A percentile compares a stretch with the other conserved stretches of the same genome.
Conservation (phyloP, 2,888 invertebrate genomes). For the Drymonia ruficornis region DNA sequence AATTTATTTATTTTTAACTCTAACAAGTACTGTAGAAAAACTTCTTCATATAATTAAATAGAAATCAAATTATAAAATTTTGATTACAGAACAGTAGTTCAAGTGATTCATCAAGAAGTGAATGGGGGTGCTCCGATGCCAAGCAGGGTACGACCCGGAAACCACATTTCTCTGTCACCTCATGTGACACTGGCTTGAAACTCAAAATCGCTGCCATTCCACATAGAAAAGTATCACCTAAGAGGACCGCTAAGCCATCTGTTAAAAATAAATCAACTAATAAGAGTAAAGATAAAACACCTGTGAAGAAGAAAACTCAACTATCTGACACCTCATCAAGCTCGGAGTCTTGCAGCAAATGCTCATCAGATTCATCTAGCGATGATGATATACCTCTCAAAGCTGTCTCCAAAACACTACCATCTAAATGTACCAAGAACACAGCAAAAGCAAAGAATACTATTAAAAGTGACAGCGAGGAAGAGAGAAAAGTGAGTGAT, state of each 20-base stretch:
- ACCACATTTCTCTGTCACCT: conserved; percentile 86
- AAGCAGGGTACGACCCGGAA: conserved; percentile 66
- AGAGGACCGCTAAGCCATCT: conserved; percentile 63
- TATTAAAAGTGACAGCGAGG: conserved; percentile 66
- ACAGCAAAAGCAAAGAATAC: conserved; percentile 49
- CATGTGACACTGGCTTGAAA: conserved; percentile 85
- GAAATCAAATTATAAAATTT: conserved; percentile 1
- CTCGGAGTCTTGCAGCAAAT: conserved; percentile 81
- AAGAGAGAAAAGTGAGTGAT: conserved; percentile 56
- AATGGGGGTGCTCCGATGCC: conserved; percentile 71
- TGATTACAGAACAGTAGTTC: conserved; percentile 72
- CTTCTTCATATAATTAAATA: too few relatives aligned
- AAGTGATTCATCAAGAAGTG: conserved; percentile 73
- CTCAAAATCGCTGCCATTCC: conserved; percentile 86
- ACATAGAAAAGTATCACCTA: conserved; percentile 70
- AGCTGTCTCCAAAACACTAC: conserved; percentile 69
- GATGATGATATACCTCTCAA: conserved; percentile 77
- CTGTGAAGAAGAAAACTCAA: conserved; percentile 58
- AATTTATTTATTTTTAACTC: too few relatives aligned
- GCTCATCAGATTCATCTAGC: conserved; percentile 75
- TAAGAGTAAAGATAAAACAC: conserved; percentile 46
- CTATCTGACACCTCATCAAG: conserved; percentile 76
- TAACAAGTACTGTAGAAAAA: too few relatives aligned
- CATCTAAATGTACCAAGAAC: conserved; percentile 60
- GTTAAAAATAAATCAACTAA: conserved; percentile 65